These are phyloP conservation scores for Stichopus horrens DNA, from an alignment of 53 echinoderm and acorn worm species.

Conservation along the genomic window DNA sequence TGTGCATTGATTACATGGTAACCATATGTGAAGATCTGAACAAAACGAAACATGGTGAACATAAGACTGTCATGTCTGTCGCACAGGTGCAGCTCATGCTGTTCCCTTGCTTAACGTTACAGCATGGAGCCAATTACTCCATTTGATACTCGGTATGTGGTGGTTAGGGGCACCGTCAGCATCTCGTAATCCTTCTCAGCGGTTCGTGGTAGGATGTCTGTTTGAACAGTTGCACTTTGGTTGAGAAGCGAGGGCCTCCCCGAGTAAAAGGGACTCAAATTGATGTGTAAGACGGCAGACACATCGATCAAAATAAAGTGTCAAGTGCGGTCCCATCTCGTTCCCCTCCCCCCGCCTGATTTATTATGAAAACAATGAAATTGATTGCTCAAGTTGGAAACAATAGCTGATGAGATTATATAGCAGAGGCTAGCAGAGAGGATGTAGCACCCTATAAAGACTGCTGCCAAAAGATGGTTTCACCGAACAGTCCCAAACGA, in stretches of 20 bases:
- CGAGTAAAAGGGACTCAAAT: background rate
- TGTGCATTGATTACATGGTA: background rate
- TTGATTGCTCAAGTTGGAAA: conserved; percentile 21
- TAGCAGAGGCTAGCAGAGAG: no score
- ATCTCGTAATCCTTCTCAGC: conserved; percentile 27
- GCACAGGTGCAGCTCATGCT: conserved; percentile 37
- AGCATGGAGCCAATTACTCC: conserved; percentile 41
- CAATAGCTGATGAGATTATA: background rate
- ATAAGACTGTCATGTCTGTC: background rate
- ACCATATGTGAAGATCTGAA: background rate
- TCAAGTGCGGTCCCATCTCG: background rate
- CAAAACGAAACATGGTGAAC: background rate
- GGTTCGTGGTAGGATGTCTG: conserved; percentile 15
- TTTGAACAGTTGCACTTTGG: conserved; percentile 51
- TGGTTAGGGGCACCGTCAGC: conserved; percentile 18
- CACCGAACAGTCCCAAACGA: background rate
- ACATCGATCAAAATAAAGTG: background rate
- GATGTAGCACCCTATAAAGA: background rate
- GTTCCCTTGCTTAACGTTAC: conserved; percentile 34
- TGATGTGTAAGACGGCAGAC: background rate
- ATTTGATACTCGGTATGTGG: conserved; percentile 15
- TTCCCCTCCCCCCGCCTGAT: background rate
- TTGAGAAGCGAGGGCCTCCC: conserved; percentile 31
- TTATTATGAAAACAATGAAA: conserved; percentile 31
- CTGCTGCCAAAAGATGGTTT: background rate